phyloP scores from a whole-genome alignment of 1,140 invertebrate species.

The Hydropsyche tenuis region DNA sequence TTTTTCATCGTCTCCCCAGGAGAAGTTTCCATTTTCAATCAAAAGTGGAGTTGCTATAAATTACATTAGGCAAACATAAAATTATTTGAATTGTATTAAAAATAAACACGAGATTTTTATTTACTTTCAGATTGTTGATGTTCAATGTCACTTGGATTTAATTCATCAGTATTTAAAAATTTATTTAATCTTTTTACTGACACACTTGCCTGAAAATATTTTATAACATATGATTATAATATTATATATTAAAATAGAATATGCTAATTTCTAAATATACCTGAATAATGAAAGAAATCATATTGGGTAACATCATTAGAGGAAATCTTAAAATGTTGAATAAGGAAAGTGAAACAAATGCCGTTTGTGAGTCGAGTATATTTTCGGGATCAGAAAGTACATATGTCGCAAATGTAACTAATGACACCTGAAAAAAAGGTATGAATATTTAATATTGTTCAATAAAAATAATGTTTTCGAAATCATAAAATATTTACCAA shows the following conservation, averaged over 20 bases:
- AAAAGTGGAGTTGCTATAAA: slow-evolving; percentile 71
- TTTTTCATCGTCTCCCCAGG: slow-evolving; percentile 71
- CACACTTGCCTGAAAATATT: slow-evolving; percentile 69
- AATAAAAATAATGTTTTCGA: neutral
- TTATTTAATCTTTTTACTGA: slow-evolving; percentile 86
- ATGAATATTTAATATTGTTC: neutral
- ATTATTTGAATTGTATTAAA: no score
- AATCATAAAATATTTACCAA: slow-evolving; percentile 72
- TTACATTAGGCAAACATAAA: neutral
- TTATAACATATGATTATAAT: neutral
- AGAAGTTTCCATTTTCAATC: slow-evolving; percentile 80
- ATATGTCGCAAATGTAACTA: slow-evolving; percentile 92
- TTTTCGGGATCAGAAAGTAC: slow-evolving; percentile 79
- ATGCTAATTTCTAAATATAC: no score
- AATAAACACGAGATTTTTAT: neutral
- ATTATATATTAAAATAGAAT: no score
- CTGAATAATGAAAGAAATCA: slow-evolving; percentile 88
- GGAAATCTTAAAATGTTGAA: slow-evolving; percentile 98
- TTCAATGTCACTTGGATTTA: slow-evolving; percentile 76
- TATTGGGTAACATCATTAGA: slow-evolving; percentile 86
- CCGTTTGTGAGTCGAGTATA: slow-evolving; percentile 86
- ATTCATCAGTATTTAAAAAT: slow-evolving; percentile 87
- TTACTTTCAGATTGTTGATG: slow-evolving; percentile 77
- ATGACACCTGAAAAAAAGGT: slow-evolving; percentile 71
- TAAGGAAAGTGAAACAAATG: slow-evolving; percentile 95